Evolutionary conservation across 2,113 vertebrate genomes (phyloP).

Genomic region (Antennarius striatus): DNA sequence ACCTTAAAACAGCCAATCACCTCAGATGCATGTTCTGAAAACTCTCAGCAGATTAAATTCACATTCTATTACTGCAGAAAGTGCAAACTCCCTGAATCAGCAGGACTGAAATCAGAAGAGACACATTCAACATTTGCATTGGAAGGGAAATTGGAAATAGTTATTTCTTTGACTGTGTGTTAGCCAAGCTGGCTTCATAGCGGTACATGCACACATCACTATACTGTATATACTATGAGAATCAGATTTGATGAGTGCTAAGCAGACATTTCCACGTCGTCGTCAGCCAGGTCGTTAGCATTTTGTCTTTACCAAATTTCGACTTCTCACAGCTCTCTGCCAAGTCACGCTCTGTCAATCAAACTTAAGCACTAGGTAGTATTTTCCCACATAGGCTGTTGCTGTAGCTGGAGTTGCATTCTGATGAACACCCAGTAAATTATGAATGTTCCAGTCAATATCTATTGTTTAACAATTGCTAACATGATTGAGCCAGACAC

Average conservation of each 20-base stretch:
- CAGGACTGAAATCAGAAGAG: constrained; percentile 20
- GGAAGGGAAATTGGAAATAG: constrained; percentile 3
- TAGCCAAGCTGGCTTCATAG: background rate
- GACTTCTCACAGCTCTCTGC: constrained; percentile 5
- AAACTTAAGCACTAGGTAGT: background rate
- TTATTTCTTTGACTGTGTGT: constrained; percentile 7
- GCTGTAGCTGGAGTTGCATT: background rate
- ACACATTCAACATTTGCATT: constrained; percentile 6
- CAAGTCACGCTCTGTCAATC: constrained; percentile 24
- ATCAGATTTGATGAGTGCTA: constrained; percentile 5
- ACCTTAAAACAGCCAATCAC: constrained; percentile 19
- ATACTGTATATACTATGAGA: no score
- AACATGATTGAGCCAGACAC: no score
- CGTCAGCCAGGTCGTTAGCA: constrained; percentile 33
- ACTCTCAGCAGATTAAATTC: constrained; percentile 22
- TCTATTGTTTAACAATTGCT: background rate
- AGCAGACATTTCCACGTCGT: constrained; percentile 11
- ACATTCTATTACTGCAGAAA: constrained; percentile 12
- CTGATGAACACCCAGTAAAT: background rate
- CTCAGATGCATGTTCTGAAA: constrained; percentile 11
- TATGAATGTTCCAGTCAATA: background rate
- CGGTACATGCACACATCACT: background rate
- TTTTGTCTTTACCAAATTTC: constrained; percentile 1
- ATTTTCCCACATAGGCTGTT: background rate
- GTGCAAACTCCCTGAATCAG: constrained; percentile 5